A percentile compares a stretch with the other conserved stretches of the same genome.
Conservation (phyloP, 2,113 vertebrate species). For the Athene cunicularia region DNA sequence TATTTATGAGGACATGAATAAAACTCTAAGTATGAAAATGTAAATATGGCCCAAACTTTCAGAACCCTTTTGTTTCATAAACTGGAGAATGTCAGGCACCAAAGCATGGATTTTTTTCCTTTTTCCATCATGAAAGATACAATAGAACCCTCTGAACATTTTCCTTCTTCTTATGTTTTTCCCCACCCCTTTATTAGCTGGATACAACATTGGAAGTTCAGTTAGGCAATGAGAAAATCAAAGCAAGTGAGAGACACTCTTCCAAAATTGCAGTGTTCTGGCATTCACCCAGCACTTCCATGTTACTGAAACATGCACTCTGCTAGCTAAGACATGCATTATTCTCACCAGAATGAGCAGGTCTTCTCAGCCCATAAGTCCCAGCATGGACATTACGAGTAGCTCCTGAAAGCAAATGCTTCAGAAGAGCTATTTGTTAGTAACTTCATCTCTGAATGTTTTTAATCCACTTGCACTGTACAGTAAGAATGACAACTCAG, state of each 20-base stretch:
- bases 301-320: not conserved
- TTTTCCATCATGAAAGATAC: not conserved
- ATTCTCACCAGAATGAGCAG: not conserved
- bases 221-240: not conserved
- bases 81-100: not conserved
- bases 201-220: not conserved
- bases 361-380: not conserved
- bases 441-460: not conserved
- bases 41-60: slow-evolving; percentile 6
- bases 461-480: not conserved
- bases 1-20: slow-evolving; percentile 23
- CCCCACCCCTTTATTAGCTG: not conserved
- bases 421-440: not conserved
- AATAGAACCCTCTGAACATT: not conserved
- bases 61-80: not conserved
- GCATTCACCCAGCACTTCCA: not conserved
- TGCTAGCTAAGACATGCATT: not conserved
- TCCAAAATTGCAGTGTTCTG: not conserved
- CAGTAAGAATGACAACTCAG: not conserved
- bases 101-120: not conserved
- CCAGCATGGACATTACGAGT: not conserved
- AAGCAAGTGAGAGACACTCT: not conserved
- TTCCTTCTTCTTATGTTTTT: not conserved
- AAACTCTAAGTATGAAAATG: not conserved
- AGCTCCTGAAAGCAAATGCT: not conserved